Conservation (phyloP, 2,888 invertebrate genomes). For the Microctonus hyperodae region DNA sequence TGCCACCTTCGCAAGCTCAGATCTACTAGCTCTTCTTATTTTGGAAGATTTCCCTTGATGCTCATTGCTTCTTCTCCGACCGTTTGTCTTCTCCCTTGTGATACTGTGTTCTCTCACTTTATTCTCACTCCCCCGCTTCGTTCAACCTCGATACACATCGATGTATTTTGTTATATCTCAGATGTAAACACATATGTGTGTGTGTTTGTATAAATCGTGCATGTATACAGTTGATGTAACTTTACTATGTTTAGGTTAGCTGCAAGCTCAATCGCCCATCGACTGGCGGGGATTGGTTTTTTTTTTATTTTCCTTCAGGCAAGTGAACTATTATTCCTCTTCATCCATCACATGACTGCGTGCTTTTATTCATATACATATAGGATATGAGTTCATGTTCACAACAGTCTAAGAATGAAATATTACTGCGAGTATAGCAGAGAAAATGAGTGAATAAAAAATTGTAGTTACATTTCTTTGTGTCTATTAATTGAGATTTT, state of each 20-base stretch:
- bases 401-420: slow-evolving; percentile 7
- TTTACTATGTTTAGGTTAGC: not conserved
- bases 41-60: slow-evolving; percentile 56
- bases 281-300: not conserved
- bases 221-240: not conserved
- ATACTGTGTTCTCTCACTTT: slow-evolving; percentile 15
- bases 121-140: not conserved
- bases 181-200: not conserved
- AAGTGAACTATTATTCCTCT: not conserved
- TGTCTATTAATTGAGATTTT: not conserved
- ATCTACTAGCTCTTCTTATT: slow-evolving; percentile 41
- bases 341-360: not conserved
- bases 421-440: slow-evolving; percentile 17
- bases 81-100: slow-evolving; percentile 31
- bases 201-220: too few species aligned
- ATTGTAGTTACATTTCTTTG: not conserved
- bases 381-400: not conserved
- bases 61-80: slow-evolving; percentile 48
- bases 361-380: not conserved
- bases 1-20: not conserved
- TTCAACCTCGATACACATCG: not conserved
- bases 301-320: not conserved
- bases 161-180: not conserved
- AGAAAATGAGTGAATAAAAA: slow-evolving; percentile 1
- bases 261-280: slow-evolving; percentile 4